Percentiles rank a stretch among this genome's conserved stretches.
Conservation (phyloP, 2,888 invertebrate species). For the Hyppa rectilinea region DNA sequence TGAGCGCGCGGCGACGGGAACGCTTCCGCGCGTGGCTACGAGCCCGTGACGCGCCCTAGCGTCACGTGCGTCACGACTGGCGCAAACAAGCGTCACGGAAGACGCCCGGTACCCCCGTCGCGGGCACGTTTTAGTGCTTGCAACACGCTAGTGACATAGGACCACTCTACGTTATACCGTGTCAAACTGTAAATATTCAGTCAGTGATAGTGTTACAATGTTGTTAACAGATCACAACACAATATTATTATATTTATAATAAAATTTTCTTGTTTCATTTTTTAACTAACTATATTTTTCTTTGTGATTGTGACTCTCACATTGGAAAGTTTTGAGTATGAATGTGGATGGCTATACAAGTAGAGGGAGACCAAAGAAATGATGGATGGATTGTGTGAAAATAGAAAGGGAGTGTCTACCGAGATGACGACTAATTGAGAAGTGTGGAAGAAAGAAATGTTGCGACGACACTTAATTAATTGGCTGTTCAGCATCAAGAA, state of each 20-base stretch:
- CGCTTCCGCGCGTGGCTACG: slow-evolving; percentile 60
- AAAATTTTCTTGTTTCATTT: slow-evolving; percentile 35
- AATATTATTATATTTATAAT: slow-evolving; percentile 89
- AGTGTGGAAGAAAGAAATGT: too few relatives aligned
- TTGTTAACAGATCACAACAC: slow-evolving; percentile 71
- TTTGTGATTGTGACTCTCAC: too few relatives aligned
- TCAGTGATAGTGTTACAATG: slow-evolving; percentile 51
- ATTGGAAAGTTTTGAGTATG: too few relatives aligned
- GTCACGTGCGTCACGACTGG: slow-evolving; percentile 12
- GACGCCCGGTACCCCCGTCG: slow-evolving; percentile 13
- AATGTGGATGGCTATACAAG: too few relatives aligned
- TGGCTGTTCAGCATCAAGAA: too few relatives aligned
- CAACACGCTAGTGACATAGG: slow-evolving; percentile 10
- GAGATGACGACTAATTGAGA: too few relatives aligned
- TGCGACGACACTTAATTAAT: too few relatives aligned
- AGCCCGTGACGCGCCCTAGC: slow-evolving; percentile 11
- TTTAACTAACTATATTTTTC: too few relatives aligned
- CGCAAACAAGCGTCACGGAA: slow-evolving; percentile 5
- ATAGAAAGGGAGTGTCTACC: too few relatives aligned
- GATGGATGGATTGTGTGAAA: too few relatives aligned
- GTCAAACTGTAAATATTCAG: slow-evolving; percentile 47
- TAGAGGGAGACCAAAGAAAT: too few relatives aligned
- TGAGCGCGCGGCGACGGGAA: slow-evolving; percentile 60
- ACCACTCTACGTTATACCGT: slow-evolving; percentile 17
- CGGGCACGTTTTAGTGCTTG: slow-evolving; percentile 53